Evolutionary conservation across 2,113 vertebrate genomes (phyloP).

Genomic region (Neogale vison): DNA sequence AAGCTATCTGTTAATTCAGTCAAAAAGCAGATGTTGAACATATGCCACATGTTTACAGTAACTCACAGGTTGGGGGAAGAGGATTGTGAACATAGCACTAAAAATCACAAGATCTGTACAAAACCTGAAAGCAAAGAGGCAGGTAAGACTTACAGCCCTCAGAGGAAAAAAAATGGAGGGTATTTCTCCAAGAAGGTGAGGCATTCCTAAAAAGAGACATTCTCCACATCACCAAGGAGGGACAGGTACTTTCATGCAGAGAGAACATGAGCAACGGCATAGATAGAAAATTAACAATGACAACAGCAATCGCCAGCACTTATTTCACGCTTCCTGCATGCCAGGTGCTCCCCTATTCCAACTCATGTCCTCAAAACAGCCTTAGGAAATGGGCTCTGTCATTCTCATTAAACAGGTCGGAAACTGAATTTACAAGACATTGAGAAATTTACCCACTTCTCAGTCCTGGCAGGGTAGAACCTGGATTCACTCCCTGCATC

Average conservation of each 20-base stretch:
- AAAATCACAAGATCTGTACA: background rate
- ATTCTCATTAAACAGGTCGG: background rate
- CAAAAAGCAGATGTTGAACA: background rate
- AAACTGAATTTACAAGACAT: background rate
- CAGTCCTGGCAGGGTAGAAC: background rate
- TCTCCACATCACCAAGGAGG: background rate
- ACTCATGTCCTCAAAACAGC: background rate
- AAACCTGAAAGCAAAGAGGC: background rate
- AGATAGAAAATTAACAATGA: background rate
- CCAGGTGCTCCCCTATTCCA: background rate
- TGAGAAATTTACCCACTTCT: background rate
- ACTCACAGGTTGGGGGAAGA: background rate
- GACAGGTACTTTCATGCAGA: background rate
- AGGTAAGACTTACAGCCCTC: background rate
- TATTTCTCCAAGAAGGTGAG: background rate
- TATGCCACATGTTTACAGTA: background rate
- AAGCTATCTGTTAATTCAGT: background rate
- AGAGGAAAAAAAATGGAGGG: background rate
- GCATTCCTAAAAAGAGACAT: background rate
- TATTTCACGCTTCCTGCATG: background rate
- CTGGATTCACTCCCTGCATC: background rate
- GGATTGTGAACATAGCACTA: background rate
- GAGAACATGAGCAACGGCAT: background rate
- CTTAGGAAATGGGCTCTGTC: background rate
- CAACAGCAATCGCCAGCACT: background rate